Evolutionary conservation across 2,797 vertebrate species (phyloP), one percentile per base, ranked within the genome.

Genomic region (Ptychobarbus kaznakovi): DNA sequence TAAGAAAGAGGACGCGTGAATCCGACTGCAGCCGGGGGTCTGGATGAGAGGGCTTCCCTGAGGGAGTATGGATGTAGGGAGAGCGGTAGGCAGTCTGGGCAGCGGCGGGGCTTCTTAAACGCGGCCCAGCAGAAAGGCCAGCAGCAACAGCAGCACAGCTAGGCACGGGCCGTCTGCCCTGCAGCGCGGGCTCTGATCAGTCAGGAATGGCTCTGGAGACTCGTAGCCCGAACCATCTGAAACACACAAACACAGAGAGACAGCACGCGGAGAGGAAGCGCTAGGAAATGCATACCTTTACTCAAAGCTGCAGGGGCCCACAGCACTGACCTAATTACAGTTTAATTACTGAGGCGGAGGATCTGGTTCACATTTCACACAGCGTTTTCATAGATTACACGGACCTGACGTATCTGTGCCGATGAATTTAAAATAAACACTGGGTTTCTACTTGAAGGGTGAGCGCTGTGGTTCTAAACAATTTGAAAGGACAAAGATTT

Each of bases 161-260:
- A 88, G 89, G 84, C 84, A 74, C 78, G 86, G 6, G 82, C 86
- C 79, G 88, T 89, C 88, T 66, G 93, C 92, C 82, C 89, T 93
- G 89, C 88, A 95, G 70, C 90, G 87, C 0, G 94, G 96, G 93
- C 96, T 96, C 89, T 96, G 97, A 90, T 97, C 98, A 91, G 97
- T 99, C 95, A 99, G 96, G 92, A 99, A 98, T 28, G 97, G 97
- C 93, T 99, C 98, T 0, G 98, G 97, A 87, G 97, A 97, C 88
- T 99, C 97, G 2, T 98, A 99, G 85, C 97, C 96, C 51, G 96
- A 98, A 89, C 98, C 97, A 87, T 99, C 98, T 99, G 93, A 18
- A 90, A 91, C 88, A 85, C 61, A 93, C 22, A 82, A 69, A 77
- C 69, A 72, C 46, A 81, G 68, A 51, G 69, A 83, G 88, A 88